Base-by-base conservation (phyloP, 2,113 vertebrate species). In the Microcebus griseorufus region DNA sequence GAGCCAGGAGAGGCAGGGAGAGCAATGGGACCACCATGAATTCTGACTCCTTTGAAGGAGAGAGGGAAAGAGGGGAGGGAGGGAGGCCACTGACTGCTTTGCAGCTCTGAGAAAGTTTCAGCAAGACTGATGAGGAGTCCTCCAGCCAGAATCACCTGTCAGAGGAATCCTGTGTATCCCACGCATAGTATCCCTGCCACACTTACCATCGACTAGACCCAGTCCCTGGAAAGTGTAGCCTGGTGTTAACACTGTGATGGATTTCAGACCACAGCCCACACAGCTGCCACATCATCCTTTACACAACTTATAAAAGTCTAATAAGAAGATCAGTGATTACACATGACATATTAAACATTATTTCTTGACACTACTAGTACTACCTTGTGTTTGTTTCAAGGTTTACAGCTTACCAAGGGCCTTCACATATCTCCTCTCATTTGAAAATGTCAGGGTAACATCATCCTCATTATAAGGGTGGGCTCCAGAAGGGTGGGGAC, bases 161-260 rank as follows among this genome's bases (percentile, higher is more conserved):
- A 13, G 9, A 64, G 25, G 23, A 87, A 48, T 29, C 11, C 78
- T 84, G 29, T 72, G 53, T 70, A 51, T 79, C 37, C 53, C 11
- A 22, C 1, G 3, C 62, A 48, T 72, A 88, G 64, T 32, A 32
- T 60, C n/a, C 39, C 12, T n/a, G 65, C 42, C 4, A 32, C 37
- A 55, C 2, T 76, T 20, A 58, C 20, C 0, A 4, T 0, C 0
- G 7, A 27, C 78, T 32, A 32, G 23, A 48, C 48, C 27, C 4
- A 20, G 37, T 23, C 11, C 67, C 53, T 55, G 13, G 53, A 60
- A 92, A 58, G 32, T 13, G 45, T 1, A 1, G 20, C 23, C 29
- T 0, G 0, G 2, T 64, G 32, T 64, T 60, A 27, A 78, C 0
- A 0, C 27, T 65, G 39, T n/a, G 45, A 45, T 9, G 18, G 16